Conservation (phyloP, 2,888 invertebrate species). For the Panzeria rudis region DNA sequence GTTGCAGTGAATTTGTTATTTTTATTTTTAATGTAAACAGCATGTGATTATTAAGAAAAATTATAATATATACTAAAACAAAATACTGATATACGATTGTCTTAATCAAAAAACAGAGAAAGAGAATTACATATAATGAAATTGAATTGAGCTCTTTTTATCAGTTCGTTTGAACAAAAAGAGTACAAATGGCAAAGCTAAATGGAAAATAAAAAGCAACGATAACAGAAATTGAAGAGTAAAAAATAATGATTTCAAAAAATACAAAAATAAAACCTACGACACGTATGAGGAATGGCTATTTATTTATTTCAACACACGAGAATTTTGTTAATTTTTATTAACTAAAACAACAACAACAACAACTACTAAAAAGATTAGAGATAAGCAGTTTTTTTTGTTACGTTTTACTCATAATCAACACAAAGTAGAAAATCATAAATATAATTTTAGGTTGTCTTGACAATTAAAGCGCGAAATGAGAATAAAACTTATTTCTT, state of each 20-base stretch:
- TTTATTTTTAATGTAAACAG: constrained; percentile 59
- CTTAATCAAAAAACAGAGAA: constrained; percentile 14
- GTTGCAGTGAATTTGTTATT: constrained; percentile 22
- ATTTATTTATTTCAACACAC: constrained; percentile 27
- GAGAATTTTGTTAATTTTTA: constrained; percentile 37
- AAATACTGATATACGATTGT: background rate
- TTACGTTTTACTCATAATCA: constrained; percentile 38
- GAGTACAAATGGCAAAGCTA: constrained; percentile 45
- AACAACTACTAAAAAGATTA: constrained; percentile 37
- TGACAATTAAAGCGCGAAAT: constrained; percentile 53
- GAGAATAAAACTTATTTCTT: background rate
- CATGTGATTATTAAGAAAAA: constrained; percentile 69
- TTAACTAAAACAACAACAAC: constrained; percentile 19
- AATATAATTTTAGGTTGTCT: constrained; percentile 12
- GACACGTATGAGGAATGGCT: constrained; percentile 62
- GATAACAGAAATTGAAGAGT: constrained; percentile 21
- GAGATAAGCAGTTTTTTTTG: constrained; percentile 32
- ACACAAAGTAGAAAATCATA: constrained; percentile 17
- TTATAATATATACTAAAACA: constrained; percentile 36
- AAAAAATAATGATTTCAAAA: background rate
- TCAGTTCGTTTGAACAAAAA: constrained; percentile 9
- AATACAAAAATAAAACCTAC: constrained; percentile 51
- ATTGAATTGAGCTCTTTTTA: constrained; percentile 17
- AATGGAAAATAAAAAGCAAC: constrained; percentile 46
- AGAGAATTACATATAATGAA: background rate